A percentile compares a stretch with the other conserved stretches of the same genome.
Evolutionary conservation across 2,113 vertebrate species (phyloP).

Genomic region (Collichthys lucidus): DNA sequence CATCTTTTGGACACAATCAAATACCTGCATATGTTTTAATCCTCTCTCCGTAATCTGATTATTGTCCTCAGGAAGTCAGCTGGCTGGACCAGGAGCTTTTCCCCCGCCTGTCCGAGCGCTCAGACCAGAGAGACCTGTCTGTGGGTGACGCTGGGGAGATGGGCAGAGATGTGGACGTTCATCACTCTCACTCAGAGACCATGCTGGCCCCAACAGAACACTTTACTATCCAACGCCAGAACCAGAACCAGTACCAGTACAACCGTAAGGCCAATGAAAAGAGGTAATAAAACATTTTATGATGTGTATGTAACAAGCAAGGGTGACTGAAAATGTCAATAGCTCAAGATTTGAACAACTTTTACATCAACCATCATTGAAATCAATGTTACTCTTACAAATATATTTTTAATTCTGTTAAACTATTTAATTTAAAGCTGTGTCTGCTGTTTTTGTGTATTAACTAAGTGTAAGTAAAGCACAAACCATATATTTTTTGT

Average conservation of each 20-base stretch:
- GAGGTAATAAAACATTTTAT: conserved; percentile 65
- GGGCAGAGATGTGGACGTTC: conserved; percentile 37
- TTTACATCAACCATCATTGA: no score
- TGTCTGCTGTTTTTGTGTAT: neutral
- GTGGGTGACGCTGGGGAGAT: conserved; percentile 70
- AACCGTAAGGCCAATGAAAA: conserved; percentile 74
- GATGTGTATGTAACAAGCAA: neutral
- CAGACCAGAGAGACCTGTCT: conserved; percentile 69
- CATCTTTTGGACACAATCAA: neutral
- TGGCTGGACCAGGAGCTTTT: conserved; percentile 72
- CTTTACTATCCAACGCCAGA: conserved; percentile 42
- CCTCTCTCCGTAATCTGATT: neutral
- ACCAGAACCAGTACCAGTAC: conserved; percentile 43
- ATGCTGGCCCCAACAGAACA: conserved; percentile 53
- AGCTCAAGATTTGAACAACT: neutral
- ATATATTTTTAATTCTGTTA: neutral
- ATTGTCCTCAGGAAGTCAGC: conserved; percentile 63
- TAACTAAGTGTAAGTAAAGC: neutral
- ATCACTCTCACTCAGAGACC: conserved; percentile 31
- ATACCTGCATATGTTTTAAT: neutral
- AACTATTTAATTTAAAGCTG: neutral
- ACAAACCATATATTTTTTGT: neutral
- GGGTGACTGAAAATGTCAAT: neutral
- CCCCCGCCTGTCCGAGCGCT: conserved; percentile 54
- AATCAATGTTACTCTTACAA: neutral